A percentile compares a stretch with the other conserved stretches of the same genome.
These are phyloP conservation scores for Thripadectes ignobilis DNA, from an alignment of 2,797 vertebrate genomes.

Conservation along the genomic window DNA sequence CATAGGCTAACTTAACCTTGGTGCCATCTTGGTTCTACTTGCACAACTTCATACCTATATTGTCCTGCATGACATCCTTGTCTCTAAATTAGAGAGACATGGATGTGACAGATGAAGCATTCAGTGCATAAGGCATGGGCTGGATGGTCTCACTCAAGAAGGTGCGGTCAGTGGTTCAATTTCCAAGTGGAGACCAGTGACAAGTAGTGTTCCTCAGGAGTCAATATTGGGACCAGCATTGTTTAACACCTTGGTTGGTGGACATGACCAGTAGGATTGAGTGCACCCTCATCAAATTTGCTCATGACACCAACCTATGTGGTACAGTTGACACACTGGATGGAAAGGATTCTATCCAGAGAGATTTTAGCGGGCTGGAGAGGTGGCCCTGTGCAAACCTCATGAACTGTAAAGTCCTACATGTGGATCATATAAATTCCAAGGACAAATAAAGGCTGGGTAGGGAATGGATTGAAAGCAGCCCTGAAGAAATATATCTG, in stretches of 20 bases:
- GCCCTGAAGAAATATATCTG: not conserved
- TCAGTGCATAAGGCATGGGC: not conserved
- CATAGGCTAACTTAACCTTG: not conserved
- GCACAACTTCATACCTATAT: not conserved
- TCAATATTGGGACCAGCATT: not conserved
- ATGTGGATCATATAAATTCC: not conserved
- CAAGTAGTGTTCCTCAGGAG: not conserved
- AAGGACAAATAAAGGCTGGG: not conserved
- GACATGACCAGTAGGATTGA: not conserved
- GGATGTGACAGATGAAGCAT: not conserved
- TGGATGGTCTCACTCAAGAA: not conserved
- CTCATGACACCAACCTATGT: not conserved
- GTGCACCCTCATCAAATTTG: too few relatives aligned
- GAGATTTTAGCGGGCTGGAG: not conserved
- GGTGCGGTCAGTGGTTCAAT: too few relatives aligned
- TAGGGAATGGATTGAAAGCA: not conserved
- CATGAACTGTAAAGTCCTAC: not conserved
- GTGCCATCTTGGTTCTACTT: not conserved
- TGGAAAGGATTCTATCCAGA: not conserved
- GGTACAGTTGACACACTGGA: not conserved
- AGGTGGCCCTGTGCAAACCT: not conserved
- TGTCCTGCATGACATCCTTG: not conserved
- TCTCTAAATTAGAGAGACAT: not conserved
- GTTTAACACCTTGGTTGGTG: not conserved
- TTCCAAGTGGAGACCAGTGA: not conserved